Base-by-base conservation (phyloP, 1,140 invertebrate species). In the Drosophila gunungcola region DNA sequence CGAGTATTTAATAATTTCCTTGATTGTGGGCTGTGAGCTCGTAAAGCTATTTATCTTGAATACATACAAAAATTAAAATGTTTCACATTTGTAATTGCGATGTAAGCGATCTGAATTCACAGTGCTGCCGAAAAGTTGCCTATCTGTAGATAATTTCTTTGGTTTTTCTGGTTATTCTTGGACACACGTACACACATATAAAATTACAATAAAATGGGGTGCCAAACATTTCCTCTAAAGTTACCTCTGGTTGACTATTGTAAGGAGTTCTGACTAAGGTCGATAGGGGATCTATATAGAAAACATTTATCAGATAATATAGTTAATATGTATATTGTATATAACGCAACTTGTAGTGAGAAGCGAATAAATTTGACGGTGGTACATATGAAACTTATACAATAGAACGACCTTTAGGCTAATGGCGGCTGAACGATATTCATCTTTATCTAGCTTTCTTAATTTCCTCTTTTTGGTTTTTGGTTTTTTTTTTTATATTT, bases 321-420 rank as follows among this genome's bases (percentile, higher is more conserved):
- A 65, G 5, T 32, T 32, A 68, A 52, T 62, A 53, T 77, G 58
- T 74, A 70, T 83, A 73, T 57, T 45, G 36, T 78, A 68, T 72
- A 68, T 67, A 80, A 89, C 84, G 76, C 85, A 86, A 80, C 77
- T 84, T 81, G 78, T 60, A 56, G 84, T 89, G 85, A 84, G 77
- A 89, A 89, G 84, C 84, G 84, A 84, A 84, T 89, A 89, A 89
- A 86, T 56, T 89, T 89, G 73, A 89, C 84, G 84, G 84, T 89
- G 84, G 84, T 89, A 89, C 61, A 84, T 89, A 84, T 80, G 80
- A 89, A 89, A 84, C 80, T 84, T 89, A 89, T 80, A 72, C 52
- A 78, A 62, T 88, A 74, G 62, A 86, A 88, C 75, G 75, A 79
- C 75, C 65, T 76, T 86, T 73, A 45, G 64, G 41, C 83, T 74